These are phyloP conservation scores for Rhinoptilus africanus DNA, from an alignment of 2,113 vertebrate species.

Conservation along the genomic window DNA sequence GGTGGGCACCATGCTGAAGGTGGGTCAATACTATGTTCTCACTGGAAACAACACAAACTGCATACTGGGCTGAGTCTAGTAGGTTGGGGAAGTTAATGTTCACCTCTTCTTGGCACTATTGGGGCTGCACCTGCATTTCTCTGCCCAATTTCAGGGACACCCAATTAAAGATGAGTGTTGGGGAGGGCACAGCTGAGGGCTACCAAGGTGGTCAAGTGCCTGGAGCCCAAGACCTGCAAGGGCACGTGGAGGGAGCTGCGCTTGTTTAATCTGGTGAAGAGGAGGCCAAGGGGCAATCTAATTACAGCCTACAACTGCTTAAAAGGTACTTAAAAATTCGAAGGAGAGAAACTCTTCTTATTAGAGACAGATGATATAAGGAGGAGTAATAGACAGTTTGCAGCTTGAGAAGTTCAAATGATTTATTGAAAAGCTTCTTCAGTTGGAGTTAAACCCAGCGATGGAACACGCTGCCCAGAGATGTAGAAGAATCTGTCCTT, in stretches of 20 bases:
- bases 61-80: background rate
- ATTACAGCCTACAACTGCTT: background rate
- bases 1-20: background rate
- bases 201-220: background rate
- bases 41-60: background rate
- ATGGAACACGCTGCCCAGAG: background rate
- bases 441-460: background rate
- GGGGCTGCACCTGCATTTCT: background rate
- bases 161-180: background rate
- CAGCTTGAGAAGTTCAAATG: background rate
- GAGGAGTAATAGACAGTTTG: background rate
- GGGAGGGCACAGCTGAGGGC: background rate
- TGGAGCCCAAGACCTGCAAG: background rate
- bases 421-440: background rate
- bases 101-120: background rate
- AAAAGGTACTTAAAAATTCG: background rate
- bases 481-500: background rate
- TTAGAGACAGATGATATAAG: background rate
- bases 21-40: background rate
- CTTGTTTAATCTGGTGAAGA: background rate
- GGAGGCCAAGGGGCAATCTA: background rate
- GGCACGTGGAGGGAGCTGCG: background rate
- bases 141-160: background rate
- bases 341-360: background rate
- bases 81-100: background rate